These are phyloP conservation scores for Platycheirus albimanus DNA, from an alignment of 2,888 invertebrate genomes.

Conservation along the genomic window DNA sequence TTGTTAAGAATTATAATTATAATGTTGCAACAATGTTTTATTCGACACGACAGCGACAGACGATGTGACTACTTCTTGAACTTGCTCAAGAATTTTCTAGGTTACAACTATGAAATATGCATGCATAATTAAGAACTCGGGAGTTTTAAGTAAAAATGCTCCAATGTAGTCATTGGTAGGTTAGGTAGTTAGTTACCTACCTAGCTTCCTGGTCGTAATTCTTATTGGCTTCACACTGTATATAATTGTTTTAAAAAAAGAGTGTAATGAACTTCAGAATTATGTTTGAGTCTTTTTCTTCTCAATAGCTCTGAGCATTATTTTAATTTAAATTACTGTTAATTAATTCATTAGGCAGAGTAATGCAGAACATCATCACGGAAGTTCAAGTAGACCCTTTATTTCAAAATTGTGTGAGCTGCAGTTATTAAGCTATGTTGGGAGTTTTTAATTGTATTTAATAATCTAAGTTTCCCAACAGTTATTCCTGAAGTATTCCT, in stretches of 20 bases:
- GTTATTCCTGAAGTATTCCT: too few relatives aligned
- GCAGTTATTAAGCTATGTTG: too few relatives aligned
- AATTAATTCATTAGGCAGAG: conserved; percentile 9
- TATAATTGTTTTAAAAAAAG: conserved; percentile 6
- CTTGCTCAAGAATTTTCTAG: conserved; percentile 19
- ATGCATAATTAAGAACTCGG: conserved; percentile 16
- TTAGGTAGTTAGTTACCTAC: not conserved
- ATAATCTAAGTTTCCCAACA: too few relatives aligned
- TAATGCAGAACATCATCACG: not conserved
- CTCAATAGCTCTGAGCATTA: not conserved
- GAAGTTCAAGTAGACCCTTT: not conserved
- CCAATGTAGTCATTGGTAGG: not conserved
- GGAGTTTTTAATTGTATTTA: too few relatives aligned
- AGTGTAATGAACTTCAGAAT: not conserved
- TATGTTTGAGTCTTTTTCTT: not conserved
- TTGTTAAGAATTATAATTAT: conserved; percentile 11
- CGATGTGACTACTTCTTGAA: conserved; percentile 16
- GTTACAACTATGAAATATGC: not conserved
- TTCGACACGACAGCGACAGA: conserved; percentile 1
- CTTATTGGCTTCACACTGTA: conserved; percentile 18
- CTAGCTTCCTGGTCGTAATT: conserved; percentile 13
- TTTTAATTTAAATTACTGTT: conserved; percentile 4
- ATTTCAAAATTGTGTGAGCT: not conserved
- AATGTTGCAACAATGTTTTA: conserved; percentile 11
- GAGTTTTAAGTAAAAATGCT: not conserved